Base-by-base conservation (phyloP, 2,888 invertebrate genomes). In the Agrochola litura region DNA sequence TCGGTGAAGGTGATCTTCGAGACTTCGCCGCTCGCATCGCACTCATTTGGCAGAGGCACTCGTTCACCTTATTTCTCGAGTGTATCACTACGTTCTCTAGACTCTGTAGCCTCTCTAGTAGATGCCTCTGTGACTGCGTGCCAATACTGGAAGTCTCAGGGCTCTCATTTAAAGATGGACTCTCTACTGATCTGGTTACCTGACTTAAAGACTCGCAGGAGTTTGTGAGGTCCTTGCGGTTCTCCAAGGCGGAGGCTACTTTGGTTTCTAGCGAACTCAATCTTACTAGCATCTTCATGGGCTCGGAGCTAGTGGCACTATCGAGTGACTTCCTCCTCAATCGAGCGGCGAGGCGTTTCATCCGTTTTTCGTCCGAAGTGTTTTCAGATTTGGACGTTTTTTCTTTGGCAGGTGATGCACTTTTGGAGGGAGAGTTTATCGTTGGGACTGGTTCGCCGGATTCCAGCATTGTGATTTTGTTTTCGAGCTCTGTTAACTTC, bases 401-500 rank as follows among this genome's bases (percentile, higher is more conserved):
- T 90, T 97, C 97, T 96, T 97, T 96, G 93, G 95, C 95, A 91
- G 97, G 94, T 84, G 97, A 96, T 85, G 95, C 93, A 86, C 97
- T 97, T 89, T 97, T 97, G 10, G 97, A 97, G 61, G 96, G 97
- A 71, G 95, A 94, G 81, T 95, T 95, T 72, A 95, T 95, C 19
- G 92, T 94, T 22, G 97, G 96, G 46, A 96, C 94, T 5, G 95
- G 89, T 73, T 96, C 94, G 43, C 95, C 95, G 22, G 95, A 91
- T 90, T 98, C 98, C 73, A 98, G 93, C 83, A 97, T 97, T 75
- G 97, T 97, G 68, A 98, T 98, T 95, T 98, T 98, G 70, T 97
- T 97, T 94, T 98, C 98, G 79, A 98, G 93, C 92, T 98, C 98
- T n/a, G 97, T 97, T 66, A 99, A 97, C 92, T 99, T 99, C 83